Base-by-base conservation (phyloP, 2,797 vertebrate genomes). In the Helostoma temminkii region DNA sequence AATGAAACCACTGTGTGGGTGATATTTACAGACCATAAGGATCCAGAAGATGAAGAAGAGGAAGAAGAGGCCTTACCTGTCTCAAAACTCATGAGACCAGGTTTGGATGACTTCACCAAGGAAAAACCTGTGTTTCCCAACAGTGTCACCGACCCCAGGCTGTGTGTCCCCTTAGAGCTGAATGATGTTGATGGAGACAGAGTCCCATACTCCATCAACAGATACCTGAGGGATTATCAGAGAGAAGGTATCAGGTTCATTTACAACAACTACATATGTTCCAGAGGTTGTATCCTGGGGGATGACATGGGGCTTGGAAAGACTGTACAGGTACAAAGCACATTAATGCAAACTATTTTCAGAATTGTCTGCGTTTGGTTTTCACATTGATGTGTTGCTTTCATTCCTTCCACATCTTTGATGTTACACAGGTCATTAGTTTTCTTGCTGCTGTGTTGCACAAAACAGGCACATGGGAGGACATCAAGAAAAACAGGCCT, bases 261-360 rank as follows among this genome's bases (percentile, higher is more conserved):
- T 32, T 95, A 96, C 81, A 84, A 76, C 67, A 96, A 94, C 75
- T 98, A 95, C 54, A 61, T 84, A 60, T 80, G 66, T 45, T 93
- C 94, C 76, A 93, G 84, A 74, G 98, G 98, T 0, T 99, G 97
- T 85, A 94, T 99, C 86, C 94, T 99, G 73, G 98, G 97, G 48
- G 98, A 99, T 73, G 98, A 99, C 81, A 99, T 99, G 98, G 98
- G 98, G 39, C 95, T 99, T 66, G 98, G 98, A 72, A 99, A 99
- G 92, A 99, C 98, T 47, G 88, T 99, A 70, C 97, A 99, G 96
- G 98, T 98, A 94, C 56, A 45, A 36, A 62, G 16, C 19, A 24
- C 7, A 57, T 55, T 2, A 21, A 16, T 61, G 6, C 39, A 26
- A 58, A 19, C 10, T 10, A 4, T 34, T 22, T 39, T 48, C 9